phyloP scores from a whole-genome alignment of 1,140 invertebrate species.

The Leptestheria dahalacensis region DNA sequence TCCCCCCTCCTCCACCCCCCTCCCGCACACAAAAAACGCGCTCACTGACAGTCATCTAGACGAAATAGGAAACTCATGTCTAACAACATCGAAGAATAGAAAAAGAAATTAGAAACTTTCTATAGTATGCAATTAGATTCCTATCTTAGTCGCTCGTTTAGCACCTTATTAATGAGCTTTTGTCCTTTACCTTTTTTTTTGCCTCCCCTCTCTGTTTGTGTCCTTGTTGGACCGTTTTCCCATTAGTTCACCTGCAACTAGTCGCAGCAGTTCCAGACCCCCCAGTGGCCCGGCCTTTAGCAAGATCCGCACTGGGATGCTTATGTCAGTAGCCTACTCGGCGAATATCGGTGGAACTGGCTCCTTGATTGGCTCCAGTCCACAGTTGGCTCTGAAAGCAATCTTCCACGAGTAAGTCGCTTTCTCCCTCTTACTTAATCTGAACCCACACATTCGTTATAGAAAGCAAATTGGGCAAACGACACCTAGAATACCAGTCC shows the following conservation, averaged over 20 bases:
- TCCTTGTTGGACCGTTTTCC: not conserved
- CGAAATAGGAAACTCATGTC: too few species aligned
- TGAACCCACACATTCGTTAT: not conserved
- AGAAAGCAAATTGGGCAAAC: not conserved
- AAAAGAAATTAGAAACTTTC: too few species aligned
- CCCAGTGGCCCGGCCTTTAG: not conserved
- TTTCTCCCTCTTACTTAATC: not conserved
- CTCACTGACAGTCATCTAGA: too few species aligned
- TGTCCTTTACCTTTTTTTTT: too few species aligned
- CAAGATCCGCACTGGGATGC: not conserved
- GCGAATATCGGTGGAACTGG: conserved; percentile 67
- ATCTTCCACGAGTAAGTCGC: conserved; percentile 42
- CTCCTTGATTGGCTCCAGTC: conserved; percentile 72
- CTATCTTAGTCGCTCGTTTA: too few species aligned
- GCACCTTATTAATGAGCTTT: too few species aligned
- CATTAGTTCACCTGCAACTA: not conserved
- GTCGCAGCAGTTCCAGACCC: not conserved
- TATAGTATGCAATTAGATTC: too few species aligned
- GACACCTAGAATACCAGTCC: not conserved
- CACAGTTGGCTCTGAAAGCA: conserved; percentile 72
- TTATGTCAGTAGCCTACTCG: conserved; percentile 59
- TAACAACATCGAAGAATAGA: too few species aligned
- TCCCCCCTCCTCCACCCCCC: too few species aligned
- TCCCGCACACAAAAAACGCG: too few species aligned
- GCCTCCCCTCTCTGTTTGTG: too few species aligned